Percentiles rank a stretch among this genome's conserved stretches.
phyloP scores from a whole-genome alignment of 2,113 vertebrate species.

The Nymphicus hollandicus region DNA sequence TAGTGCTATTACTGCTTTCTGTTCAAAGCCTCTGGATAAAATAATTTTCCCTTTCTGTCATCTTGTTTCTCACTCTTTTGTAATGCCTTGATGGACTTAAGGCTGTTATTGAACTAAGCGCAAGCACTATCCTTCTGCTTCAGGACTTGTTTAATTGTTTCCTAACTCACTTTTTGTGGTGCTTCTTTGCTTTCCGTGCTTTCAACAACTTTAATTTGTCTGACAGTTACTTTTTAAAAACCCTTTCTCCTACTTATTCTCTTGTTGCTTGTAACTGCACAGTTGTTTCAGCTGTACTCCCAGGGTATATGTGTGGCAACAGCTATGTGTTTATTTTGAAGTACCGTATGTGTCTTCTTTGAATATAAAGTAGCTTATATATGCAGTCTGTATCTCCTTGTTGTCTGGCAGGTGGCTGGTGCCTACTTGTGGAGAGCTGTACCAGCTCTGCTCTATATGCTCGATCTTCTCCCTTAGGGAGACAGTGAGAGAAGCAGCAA shows the following conservation, averaged over 20 bases:
- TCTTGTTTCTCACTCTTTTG: not conserved
- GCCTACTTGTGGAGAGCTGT: not conserved
- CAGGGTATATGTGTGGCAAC: not conserved
- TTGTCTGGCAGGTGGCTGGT: not conserved
- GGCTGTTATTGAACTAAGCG: not conserved
- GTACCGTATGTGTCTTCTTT: not conserved
- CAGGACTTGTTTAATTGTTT: not conserved
- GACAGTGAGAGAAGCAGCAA: not conserved
- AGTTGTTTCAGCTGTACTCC: not conserved
- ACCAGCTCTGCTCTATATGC: not conserved
- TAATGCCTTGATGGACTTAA: not conserved
- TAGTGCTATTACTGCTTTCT: not conserved
- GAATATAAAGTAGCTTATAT: rapidly evolving
- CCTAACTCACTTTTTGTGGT: not conserved
- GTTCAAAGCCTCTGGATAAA: not conserved
- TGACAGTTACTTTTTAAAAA: not conserved
- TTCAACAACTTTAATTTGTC: not conserved
- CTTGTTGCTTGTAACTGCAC: not conserved
- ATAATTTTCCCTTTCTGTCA: not conserved
- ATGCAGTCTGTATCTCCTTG: not conserved
- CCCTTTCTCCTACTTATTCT: not conserved
- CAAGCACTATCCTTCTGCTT: not conserved
- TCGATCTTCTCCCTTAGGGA: not conserved
- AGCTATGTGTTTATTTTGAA: not conserved
- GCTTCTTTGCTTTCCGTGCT: not conserved